Base-by-base conservation (phyloP, 2,888 invertebrate species). In the Callimorpha dominula region DNA sequence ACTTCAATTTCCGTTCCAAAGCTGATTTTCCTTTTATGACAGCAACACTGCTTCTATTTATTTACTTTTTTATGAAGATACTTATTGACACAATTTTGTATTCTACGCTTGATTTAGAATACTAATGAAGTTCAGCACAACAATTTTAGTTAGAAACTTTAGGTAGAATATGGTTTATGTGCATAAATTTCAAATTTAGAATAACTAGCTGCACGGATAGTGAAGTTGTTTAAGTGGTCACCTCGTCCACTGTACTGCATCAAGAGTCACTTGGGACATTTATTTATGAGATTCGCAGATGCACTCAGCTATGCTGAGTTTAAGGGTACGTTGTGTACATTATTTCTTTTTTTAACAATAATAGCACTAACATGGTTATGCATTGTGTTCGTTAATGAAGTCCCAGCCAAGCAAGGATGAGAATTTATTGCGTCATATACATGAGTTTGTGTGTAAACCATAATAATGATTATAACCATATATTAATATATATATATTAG, bases 1-100 rank as follows among this genome's bases (percentile, higher is more conserved):
- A 93, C 93, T 92, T 92, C 92, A 94, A 94, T 94, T 94, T 94
- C 94, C 94, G 92, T 78, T 86, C 84, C 74, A 87, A 91, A 91
- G 89, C 89, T 90, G 91, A 92, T 92, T 93, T 92, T 91, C 88
- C 89, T 88, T 91, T 92, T 90, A 90, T 86, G 87, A 88, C 89
- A 89, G 84, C 81, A 86, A 86, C 84, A 84, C 86, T 81, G 84
- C 81, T 85, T 82, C 78, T 85, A 83, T 87, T 88, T 84, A 85
- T 85, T 87, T 84, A 85, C 82, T 84, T 80, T 67, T 82, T 85
- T 78, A 82, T 84, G 80, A 81, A 81, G 80, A 85, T 78, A 77
- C 80, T 86, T 87, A 88, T 87, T 87, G 85, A 86, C 84, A 78
- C 76, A 78, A 78, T 80, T 85, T 81, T 14, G 72, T 75, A 81